Evolutionary conservation across 1,140 invertebrate species (phyloP), one percentile per base, ranked within the genome.

Genomic region (Meteorus sp.): DNA sequence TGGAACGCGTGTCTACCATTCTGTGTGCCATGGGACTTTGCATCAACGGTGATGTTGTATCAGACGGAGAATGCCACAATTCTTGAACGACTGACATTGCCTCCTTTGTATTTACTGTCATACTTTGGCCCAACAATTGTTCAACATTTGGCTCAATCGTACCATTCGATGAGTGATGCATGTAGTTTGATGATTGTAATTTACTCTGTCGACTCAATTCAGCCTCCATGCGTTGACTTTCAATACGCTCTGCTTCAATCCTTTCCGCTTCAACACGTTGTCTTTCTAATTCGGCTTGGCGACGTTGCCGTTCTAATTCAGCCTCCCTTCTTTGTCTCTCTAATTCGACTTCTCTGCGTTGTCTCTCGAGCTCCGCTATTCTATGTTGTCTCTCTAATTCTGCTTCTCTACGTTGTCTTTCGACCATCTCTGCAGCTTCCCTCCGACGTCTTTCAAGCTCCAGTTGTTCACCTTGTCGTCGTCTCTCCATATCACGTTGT

Each of bases 91-190:
- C 73, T 1, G 75, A 75, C 54, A 77, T 70, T 3, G 78, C 84
- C 65, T 86, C 84, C 56, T 85, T 86, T 1, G 85, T 86, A 57
- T 86, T 85, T 1, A 85, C 81, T 22, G 84, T 86, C 31, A 86
- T 79, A 52, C 76, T 79, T 47, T 78, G 75, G 1, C 76, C 70
- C 3, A 78, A 68, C 4, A 77, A 44, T 56, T 75, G 74, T 55
- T 79, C 75, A 6, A 52, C 48, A 3, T 53, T 56, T 1, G 53
- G 15, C 5, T 75, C 67, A 0, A 72, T 56, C 0, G 59, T 53
- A 2, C 68, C 65, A 2, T 67, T 68, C 0, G 67, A 47, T 19
- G 68, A 57, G 35, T 72, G 68, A 60, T 74, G 70, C 45, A 79
- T 61, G 52, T 67, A 76, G 53, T 53, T 69, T 0, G 74, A 71